phyloP scores from a whole-genome alignment of 1,140 invertebrate genomes.

The Ostrea denselamellosa region DNA sequence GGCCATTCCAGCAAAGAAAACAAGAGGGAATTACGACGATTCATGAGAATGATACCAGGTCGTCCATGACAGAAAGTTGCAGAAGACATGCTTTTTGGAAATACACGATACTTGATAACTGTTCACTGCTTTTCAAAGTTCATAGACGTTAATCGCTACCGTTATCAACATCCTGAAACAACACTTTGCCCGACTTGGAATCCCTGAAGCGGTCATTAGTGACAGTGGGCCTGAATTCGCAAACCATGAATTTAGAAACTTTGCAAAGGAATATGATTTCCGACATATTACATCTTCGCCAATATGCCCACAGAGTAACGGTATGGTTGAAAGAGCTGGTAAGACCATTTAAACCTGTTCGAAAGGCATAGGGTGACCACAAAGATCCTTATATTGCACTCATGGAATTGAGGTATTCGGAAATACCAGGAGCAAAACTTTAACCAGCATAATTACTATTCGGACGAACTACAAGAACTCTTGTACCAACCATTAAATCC shows the following conservation, averaged over 20 bases:
- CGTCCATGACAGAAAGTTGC: constrained; percentile 46
- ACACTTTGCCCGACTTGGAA: constrained; percentile 61
- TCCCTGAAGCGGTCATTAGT: constrained; percentile 56
- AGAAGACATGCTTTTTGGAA: constrained; percentile 2
- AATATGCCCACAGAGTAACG: constrained; percentile 59
- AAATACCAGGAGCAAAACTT: constrained; percentile 34
- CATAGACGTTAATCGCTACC: constrained; percentile 43
- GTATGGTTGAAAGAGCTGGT: constrained; percentile 57
- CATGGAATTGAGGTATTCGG: constrained; percentile 55
- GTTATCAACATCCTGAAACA: constrained; percentile 57
- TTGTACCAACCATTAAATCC: too few relatives aligned
- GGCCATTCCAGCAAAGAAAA: constrained; percentile 7
- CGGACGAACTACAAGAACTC: constrained; percentile 42
- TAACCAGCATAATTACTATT: constrained; percentile 57
- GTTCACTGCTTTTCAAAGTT: constrained; percentile 61
- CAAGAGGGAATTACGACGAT: constrained; percentile 32
- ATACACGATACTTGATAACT: constrained; percentile 44
- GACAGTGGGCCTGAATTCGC: constrained; percentile 65
- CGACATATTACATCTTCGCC: constrained; percentile 57
- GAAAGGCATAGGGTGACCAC: constrained; percentile 41
- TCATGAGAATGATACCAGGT: constrained; percentile 45
- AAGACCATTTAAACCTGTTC: constrained; percentile 58
- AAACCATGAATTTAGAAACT: constrained; percentile 59
- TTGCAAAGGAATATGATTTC: constrained; percentile 58
- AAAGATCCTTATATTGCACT: constrained; percentile 54